These are phyloP conservation scores for Cottus gobio DNA, from an alignment of 2,113 vertebrate species.

Conservation along the genomic window DNA sequence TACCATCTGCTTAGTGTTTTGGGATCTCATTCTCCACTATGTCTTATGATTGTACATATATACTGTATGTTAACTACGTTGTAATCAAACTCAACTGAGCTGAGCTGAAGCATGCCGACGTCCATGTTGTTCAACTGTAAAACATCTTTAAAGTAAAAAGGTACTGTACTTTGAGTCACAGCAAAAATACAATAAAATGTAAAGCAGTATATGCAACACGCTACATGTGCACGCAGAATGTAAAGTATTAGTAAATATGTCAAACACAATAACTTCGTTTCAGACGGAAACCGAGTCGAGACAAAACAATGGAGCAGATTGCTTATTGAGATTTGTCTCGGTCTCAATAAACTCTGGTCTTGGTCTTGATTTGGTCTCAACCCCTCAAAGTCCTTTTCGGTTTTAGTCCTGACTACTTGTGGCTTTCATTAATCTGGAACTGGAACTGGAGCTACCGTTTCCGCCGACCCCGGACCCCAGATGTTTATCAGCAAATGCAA, in stretches of 20 bases:
- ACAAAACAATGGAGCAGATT: not conserved
- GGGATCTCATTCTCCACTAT: not conserved
- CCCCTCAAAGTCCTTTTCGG: not conserved
- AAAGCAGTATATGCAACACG: not conserved
- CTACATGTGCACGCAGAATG: not conserved
- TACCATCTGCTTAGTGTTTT: not conserved
- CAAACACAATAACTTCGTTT: not conserved
- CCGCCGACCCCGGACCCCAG: not conserved
- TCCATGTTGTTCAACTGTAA: not conserved
- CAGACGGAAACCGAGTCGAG: not conserved
- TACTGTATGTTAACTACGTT: not conserved
- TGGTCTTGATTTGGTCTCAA: not conserved
- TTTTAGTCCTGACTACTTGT: not conserved
- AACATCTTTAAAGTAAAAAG: not conserved
- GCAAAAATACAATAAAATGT: not conserved
- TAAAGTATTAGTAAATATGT: conserved; percentile 8
- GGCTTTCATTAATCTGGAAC: not conserved
- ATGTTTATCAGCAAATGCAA: conserved; percentile 4
- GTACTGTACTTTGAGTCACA: not conserved
- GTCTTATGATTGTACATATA: not conserved
- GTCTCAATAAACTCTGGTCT: too few species aligned
- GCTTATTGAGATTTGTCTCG: not conserved
- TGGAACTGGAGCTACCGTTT: not conserved
- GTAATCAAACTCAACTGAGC: not conserved
- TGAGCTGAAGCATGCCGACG: not conserved